Evolutionary conservation across 1,140 invertebrate species (phyloP), one percentile per base, ranked within the genome.

Genomic region (Drosophila subpulchrella): DNA sequence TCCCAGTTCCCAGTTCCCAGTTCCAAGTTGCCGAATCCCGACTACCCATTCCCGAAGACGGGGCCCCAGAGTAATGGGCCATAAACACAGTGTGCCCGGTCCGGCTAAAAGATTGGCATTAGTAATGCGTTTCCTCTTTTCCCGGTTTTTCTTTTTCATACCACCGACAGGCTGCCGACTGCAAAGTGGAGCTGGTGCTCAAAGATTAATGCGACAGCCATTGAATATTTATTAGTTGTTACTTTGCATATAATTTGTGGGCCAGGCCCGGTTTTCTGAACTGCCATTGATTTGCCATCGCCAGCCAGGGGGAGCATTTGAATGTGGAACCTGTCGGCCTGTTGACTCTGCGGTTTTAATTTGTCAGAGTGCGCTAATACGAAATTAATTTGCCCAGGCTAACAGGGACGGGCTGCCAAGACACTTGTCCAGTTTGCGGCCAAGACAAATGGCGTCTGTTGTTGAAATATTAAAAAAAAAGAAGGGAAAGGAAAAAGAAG

Each of bases 141-240:
- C 8, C 44, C 42, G 8, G 3, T 44, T 27, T 15, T 11, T n/a
- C 6, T 34, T 51, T 55, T 46, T 48, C 48, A 60, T 74, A 48
- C 50, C 17, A 46, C 50, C 44, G 44, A 38, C 65, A 66, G 60
- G 34, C 67, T 71, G 67, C 51, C 41, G 67, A 71, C 67, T 71
- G 65, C 38, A n/a, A 51, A 47, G 39, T 41, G 62, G 78, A 68
- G 75, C 74, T 86, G 78, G 75, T 89, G 84, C 73, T 86, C 86
- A 86, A 86, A 86, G 83, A 86, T 86, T 86, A 86, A 86, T 86
- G 83, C 85, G 83, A 86, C 83, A 89, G 84, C 57, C 83, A 86
- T 86, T 86, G 83, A 86, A 86, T 86, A 86, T 86, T 86, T 86
- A 86, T 86, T 86, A 86, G 83, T 86, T 86, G 83, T 88, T 86